Percentiles rank a stretch among this genome's conserved stretches.
Conservation (phyloP, 2,888 invertebrate species). For the Netelia melanura region DNA sequence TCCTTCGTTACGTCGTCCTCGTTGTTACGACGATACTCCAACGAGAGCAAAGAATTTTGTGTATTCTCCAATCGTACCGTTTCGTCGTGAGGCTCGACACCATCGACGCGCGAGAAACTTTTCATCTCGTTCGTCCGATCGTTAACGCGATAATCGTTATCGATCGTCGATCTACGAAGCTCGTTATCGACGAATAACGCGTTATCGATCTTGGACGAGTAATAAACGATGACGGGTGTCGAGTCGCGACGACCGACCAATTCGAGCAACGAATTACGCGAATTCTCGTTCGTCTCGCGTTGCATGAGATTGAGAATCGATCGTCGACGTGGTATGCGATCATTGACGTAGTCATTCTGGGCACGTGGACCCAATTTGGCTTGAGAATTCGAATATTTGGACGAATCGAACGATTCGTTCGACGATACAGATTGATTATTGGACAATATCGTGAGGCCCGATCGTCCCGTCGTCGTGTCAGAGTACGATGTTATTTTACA, state of each 20-base stretch:
- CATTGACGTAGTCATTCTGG: constrained; percentile 53
- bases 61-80: constrained; percentile 76
- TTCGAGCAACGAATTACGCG: constrained; percentile 68
- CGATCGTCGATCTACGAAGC: constrained; percentile 23
- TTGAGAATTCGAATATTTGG: not conserved
- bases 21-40: constrained; percentile 70
- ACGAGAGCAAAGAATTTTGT: constrained; percentile 74
- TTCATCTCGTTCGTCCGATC: constrained; percentile 20
- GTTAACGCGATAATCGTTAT: constrained; percentile 2
- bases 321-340: constrained; percentile 51
- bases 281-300: constrained; percentile 64
- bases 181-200: constrained; percentile 26
- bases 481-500: constrained; percentile 15
- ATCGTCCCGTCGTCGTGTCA: not conserved
- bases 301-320: constrained; percentile 54
- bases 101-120: not conserved
- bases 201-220: constrained; percentile 62
- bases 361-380: not conserved
- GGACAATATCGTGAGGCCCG: not conserved
- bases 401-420: not conserved
- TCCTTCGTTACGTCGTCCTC: constrained; percentile 17
- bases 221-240: constrained; percentile 68
- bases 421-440: not conserved
- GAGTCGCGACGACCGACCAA: constrained; percentile 49
- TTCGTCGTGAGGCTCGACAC: constrained; percentile 61